A percentile compares a stretch with the other conserved stretches of the same genome.
Evolutionary conservation across 2,113 vertebrate genomes (phyloP).

Genomic region (Pygathrix nemaeus): DNA sequence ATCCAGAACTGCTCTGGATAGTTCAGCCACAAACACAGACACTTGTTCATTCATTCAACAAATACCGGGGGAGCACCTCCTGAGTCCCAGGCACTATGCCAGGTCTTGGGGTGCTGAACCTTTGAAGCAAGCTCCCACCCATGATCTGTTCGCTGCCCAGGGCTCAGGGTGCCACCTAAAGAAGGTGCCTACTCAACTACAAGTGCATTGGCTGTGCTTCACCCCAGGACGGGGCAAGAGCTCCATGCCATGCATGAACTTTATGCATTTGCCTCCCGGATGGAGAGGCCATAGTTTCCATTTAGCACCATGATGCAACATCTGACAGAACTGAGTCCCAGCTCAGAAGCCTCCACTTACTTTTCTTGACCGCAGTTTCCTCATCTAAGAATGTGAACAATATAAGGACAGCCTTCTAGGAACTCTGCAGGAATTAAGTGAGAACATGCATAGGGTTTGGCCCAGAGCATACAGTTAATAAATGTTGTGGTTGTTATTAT

Average conservation of each 20-base stretch:
- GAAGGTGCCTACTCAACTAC: fast-evolving
- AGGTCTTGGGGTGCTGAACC: not conserved
- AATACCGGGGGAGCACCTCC: fast-evolving
- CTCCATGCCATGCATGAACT: fast-evolving
- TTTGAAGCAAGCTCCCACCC: fast-evolving
- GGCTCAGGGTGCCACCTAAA: no score
- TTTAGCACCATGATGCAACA: not conserved
- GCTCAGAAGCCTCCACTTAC: no score
- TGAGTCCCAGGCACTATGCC: not conserved
- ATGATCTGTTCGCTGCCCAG: fast-evolving
- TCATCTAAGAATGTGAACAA: not conserved
- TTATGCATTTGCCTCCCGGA: not conserved
- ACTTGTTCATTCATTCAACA: not conserved
- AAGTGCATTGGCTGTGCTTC: not conserved
- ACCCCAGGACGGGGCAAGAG: fast-evolving
- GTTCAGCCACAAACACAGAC: not conserved
- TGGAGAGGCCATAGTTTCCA: not conserved
- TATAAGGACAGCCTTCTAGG: not conserved
- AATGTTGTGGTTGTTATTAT: fast-evolving
- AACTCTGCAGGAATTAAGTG: fast-evolving
- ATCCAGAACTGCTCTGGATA: not conserved
- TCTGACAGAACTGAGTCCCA: not conserved
- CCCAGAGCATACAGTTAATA: fast-evolving
- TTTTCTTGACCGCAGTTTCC: not conserved
- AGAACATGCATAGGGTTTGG: fast-evolving